These are phyloP conservation scores for Scalopus aquaticus DNA, from an alignment of 2,113 vertebrate species.

Conservation along the genomic window DNA sequence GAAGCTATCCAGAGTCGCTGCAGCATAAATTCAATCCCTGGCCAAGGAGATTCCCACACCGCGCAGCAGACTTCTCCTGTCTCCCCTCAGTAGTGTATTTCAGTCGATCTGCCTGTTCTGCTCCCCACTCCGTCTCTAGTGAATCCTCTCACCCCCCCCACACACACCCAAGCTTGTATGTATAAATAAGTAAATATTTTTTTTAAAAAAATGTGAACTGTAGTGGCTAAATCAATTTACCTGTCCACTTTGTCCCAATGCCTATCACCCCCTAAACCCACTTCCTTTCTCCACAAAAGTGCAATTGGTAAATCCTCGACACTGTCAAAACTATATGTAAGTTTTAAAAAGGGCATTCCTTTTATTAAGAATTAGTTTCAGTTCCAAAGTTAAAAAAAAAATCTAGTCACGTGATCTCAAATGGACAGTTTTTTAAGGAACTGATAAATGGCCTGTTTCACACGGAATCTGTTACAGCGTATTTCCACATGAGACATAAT, in stretches of 20 bases:
- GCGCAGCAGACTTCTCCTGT: no score
- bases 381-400: slow-evolving; percentile 17
- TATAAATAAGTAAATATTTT: no score
- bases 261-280: background rate
- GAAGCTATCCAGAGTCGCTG: no score
- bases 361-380: slow-evolving; percentile 19
- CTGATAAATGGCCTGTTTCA: background rate
- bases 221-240: background rate
- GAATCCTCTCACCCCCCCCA: no score
- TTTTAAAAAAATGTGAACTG: no score
- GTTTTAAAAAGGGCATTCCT: background rate
- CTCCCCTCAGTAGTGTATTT: no score
- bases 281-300: background rate
- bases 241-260: background rate
- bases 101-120: no score
- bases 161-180: no score
- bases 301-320: slow-evolving; percentile 13
- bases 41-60: no score
- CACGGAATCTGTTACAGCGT: background rate
- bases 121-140: no score
- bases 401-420: background rate
- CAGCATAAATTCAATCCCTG: no score
- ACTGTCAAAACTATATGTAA: background rate
- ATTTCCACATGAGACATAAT: background rate
- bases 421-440: background rate